Evolutionary conservation across 2,888 invertebrate species (phyloP).

Genomic region (Patella pellucida): DNA sequence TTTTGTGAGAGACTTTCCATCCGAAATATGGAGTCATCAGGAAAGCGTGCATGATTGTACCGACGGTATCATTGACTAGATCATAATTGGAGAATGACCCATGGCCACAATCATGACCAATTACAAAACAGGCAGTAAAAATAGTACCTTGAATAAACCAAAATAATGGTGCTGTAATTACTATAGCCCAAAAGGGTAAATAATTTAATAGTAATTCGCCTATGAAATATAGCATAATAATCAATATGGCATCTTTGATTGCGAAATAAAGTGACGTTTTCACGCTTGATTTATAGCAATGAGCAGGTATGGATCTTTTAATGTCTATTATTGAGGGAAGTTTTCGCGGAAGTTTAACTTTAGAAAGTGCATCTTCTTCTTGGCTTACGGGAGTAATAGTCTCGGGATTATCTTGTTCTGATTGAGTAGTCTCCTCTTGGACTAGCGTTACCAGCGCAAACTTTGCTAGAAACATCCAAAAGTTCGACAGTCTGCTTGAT

Average conservation of each 20-base stretch:
- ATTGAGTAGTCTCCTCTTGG: background rate
- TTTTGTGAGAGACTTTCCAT: conserved; percentile 61
- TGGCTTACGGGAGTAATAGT: background rate
- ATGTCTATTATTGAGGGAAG: conserved; percentile 61
- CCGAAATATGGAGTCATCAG: conserved; percentile 59
- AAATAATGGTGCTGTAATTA: conserved; percentile 44
- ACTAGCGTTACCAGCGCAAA: background rate
- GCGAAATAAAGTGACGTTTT: conserved; percentile 54
- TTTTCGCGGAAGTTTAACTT: conserved; percentile 29
- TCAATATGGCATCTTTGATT: conserved; percentile 48
- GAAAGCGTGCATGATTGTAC: conserved; percentile 52
- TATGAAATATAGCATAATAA: conserved; percentile 37
- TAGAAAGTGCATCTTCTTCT: background rate
- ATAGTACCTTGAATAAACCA: conserved; percentile 61
- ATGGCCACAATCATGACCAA: conserved; percentile 66
- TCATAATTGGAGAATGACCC: conserved; percentile 56
- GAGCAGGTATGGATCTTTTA: conserved; percentile 52
- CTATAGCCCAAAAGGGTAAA: conserved; percentile 28
- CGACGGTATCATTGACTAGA: conserved; percentile 55
- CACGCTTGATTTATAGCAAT: conserved; percentile 54
- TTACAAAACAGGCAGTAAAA: conserved; percentile 58
- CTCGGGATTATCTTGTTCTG: background rate
- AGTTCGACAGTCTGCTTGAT: background rate
- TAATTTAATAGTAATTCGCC: conserved; percentile 24
- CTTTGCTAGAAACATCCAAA: background rate